Evolutionary conservation across 2,797 vertebrate genomes (phyloP).

Genomic region (Gila robusta): DNA sequence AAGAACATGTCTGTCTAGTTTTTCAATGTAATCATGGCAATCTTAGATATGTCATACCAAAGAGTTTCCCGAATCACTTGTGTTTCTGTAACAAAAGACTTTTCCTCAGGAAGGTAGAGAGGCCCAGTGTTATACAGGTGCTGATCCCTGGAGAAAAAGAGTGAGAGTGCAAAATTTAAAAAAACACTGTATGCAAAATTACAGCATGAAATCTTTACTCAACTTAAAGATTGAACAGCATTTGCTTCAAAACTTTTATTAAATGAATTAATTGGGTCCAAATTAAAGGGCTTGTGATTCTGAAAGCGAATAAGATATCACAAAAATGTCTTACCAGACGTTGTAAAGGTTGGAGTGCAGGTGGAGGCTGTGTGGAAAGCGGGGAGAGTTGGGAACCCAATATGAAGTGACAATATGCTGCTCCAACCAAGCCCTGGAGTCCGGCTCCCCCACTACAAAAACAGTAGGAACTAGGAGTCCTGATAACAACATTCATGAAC

Average conservation of each 20-base stretch:
- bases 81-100: conserved; percentile 90
- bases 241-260: background rate
- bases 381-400: conserved; percentile 86
- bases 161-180: background rate
- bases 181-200: background rate
- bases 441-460: conserved; percentile 83
- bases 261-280: background rate
- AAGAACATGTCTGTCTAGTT: background rate
- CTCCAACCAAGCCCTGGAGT: conserved; percentile 90
- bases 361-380: conserved; percentile 92
- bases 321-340: conserved; percentile 84
- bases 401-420: conserved; percentile 91
- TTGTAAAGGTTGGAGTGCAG: conserved; percentile 94
- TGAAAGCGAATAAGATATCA: background rate
- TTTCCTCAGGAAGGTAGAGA: conserved; percentile 91
- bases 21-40: background rate
- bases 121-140: conserved; percentile 93
- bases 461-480: background rate
- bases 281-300: too few relatives aligned
- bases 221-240: background rate
- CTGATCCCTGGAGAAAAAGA: conserved; percentile 85
- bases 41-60: conserved; percentile 82
- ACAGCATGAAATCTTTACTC: background rate
- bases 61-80: conserved; percentile 96
- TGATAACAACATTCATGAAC: background rate